Base-by-base conservation (phyloP, 2,113 vertebrate species). In the Chionomys nivalis region DNA sequence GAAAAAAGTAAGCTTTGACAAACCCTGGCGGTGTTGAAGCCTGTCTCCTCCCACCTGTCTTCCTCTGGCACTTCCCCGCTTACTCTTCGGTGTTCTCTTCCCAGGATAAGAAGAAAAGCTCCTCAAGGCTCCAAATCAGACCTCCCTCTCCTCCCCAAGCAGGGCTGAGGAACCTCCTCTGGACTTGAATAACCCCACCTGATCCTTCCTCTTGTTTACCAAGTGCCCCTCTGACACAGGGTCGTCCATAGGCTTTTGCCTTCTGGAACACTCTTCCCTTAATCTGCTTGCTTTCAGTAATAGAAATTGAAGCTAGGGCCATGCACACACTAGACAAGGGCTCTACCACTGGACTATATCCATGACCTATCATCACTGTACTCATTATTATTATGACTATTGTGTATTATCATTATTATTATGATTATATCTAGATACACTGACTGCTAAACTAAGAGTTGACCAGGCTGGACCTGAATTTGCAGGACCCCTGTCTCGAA, bases 1-100 rank as follows among this genome's bases (percentile, higher is more conserved):
- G 76, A 88, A 94, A 95, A 68, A 77, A 63, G 47, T 61, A 52
- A 96, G 93, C 61, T 95, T 79, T 93, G 76, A 21, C 93, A 96
- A 94, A 85, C 42, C 63, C 58, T 87, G 81, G 58, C 36, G 47
- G 47, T 70, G 52, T 88, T 88, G 52, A 95, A 93, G 94, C 31
- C 33, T 21, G 85, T 26, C 21, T 58, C 61, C 91, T 39, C 42
- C 63, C 58, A 85, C 12, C 24, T 49, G 19, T 12, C 65, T 90
- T 87, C 36, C 72, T 26, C 26, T 13, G n/a, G 6, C 12, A 78
- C 33, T 65, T 66, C 47, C 21, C 70, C 75, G 65, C 17, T 76
- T 76, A 7, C 14, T 21, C 11, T 85, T 70, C 33, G 3, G 4
- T 5, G 42, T 11, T 66, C 23, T 70, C 26, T 24, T 65, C 42